phyloP scores from a whole-genome alignment of 1,140 invertebrate species.

The Oedothorax gibbosus region DNA sequence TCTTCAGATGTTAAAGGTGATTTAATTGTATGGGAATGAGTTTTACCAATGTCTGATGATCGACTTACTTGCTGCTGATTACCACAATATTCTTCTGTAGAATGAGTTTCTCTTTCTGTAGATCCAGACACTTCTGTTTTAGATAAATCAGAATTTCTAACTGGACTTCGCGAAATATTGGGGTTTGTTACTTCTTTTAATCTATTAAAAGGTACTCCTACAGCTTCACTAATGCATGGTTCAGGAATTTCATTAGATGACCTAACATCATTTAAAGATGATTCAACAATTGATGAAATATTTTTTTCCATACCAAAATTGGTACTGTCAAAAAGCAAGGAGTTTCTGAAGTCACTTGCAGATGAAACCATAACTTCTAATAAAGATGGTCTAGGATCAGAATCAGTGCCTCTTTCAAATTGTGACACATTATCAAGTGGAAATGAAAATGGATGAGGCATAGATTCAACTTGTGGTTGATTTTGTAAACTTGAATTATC shows the following conservation, averaged over 20 bases:
- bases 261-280: slow-evolving; percentile 10
- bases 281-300: slow-evolving; percentile 26
- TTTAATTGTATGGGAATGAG: slow-evolving; percentile 22
- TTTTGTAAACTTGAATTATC: neutral
- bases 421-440: neutral
- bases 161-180: neutral
- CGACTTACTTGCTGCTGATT: slow-evolving; percentile 38
- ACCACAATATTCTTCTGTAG: neutral
- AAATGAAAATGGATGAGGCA: neutral
- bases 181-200: neutral
- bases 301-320: slow-evolving; percentile 25
- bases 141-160: slow-evolving; percentile 7
- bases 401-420: neutral
- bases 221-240: slow-evolving; percentile 21
- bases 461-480: neutral
- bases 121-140: slow-evolving; percentile 13
- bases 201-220: neutral
- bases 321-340: slow-evolving; percentile 31
- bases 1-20: neutral
- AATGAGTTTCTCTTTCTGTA: neutral
- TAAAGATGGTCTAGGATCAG: slow-evolving; percentile 30
- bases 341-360: slow-evolving; percentile 56
- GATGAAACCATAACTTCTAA: slow-evolving; percentile 55
- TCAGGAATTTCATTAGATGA: slow-evolving; percentile 4
- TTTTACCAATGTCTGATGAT: slow-evolving; percentile 40